Base-by-base conservation (phyloP, 2,797 vertebrate genomes). In the Emys orbicularis region DNA sequence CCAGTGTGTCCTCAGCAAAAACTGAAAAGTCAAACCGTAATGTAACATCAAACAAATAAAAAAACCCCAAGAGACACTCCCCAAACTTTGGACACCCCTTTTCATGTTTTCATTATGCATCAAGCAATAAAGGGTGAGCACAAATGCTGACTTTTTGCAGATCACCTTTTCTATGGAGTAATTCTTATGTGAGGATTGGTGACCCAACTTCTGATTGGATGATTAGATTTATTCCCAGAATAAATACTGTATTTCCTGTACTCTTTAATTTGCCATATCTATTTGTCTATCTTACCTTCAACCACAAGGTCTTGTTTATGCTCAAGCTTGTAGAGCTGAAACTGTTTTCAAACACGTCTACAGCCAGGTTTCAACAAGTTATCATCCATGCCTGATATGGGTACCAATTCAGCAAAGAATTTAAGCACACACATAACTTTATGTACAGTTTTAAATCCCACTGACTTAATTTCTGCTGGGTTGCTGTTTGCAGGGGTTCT, bases 71-170 rank as follows among this genome's bases (percentile, higher is more conserved):
- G 5, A 18, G 88, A 72, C 44, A 29, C 34, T 76, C 54, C 68
- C 19, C 44, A 37, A 81, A 80, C 65, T 59, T 84, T 29, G 52
- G 29, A 74, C 50, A 56, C 52, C 34, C 59, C 44, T 44, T 37
- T 56, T 18, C 31, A 52, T n/a, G 25, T 6, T 56, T 82, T 49
- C 9, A 19, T 6, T 11, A 4, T 49, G 3, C 27, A 31, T 8
- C 29, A 0, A 5, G 2, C 21, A 44, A 21, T 59, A 1, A 0
- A 34, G 13, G 16, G 1, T 56, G 54, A 0, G 0, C 34, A 47
- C 59, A 87, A 57, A 27, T 1, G 8, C 12, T 21, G 12, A 10
- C 1, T 9, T 5, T 31, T 49, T 57, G 19, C 49, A 47, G 37
- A 47, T 37, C 50, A 59, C 54, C 59, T 59, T 74, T n/a, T 54